Evolutionary conservation across 92 coral and sea anemone species (phyloP), one percentile per base, ranked within the genome.

Genomic region (Desmophyllum pertusum): DNA sequence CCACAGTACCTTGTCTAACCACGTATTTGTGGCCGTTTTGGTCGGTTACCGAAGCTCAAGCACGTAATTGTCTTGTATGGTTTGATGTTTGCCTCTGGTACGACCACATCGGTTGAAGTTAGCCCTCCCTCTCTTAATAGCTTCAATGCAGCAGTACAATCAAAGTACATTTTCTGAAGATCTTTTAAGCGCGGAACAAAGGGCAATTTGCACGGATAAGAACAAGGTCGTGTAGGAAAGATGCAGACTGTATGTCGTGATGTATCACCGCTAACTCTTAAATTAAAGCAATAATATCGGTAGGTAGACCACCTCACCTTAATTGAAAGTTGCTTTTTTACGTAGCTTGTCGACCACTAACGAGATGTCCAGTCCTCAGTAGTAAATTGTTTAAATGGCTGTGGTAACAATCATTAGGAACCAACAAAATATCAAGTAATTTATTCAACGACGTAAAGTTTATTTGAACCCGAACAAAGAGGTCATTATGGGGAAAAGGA

Each of bases 401-500:
- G 76, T 80, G 75, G 57, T 67, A 37, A 80, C 65, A 67, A 80
- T 80, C 14, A 69, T 67, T 68, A 37, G 65, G 61, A 80, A 45
- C 51, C 66, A 50, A 39, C 52, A 35, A 76, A 68, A 80, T 30
- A 69, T 38, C 52, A 18, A 69, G 38, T 82, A 59, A 82, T 55
- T 40, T 82, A 71, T 82, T 82, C 86, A 71, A 73, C 23, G 31
- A 48, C 79, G 72, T 72, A 72, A 46, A 72, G 37, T 73, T 40
- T 71, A 42, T 82, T 39, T 71, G 39, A 55, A 59, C 79, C 35
- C 30, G 39, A 82, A 82, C 86, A 82, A 82, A 53, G 71, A 61
- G 57, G 72, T 82, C 79, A 82, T 82, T 82, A 40, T 71, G 4
- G 46, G 53, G 53, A 51, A 52, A 61, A 33, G 51, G 77, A 55